Base-by-base conservation (phyloP, 1,140 invertebrate species). In the Gonatopus flavifemur region DNA sequence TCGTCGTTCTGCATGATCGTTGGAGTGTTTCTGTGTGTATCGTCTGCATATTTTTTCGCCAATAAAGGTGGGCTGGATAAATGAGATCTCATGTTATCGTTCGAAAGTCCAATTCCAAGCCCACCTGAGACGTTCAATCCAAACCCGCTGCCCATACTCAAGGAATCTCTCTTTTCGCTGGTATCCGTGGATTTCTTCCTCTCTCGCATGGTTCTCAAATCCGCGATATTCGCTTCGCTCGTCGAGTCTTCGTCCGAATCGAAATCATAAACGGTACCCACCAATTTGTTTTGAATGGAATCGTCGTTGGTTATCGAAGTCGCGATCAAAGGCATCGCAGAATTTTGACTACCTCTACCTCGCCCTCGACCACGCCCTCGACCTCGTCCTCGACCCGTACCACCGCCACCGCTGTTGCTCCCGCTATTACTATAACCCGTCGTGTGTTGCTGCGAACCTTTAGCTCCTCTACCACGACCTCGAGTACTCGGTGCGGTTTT, bases 241-340 rank as follows among this genome's bases (percentile, higher is more conserved):
- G 88, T 84, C 3, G 82, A 80, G 57, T 93, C 91, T 57, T 93
- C 91, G 53, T 93, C 88, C 48, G 89, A 90, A 67, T 93, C 88
- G 57, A 91, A 85, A 64, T 91, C 89, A 55, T 93, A 94, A 1
- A 93, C 91, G 1, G 91, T 93, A 2, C 91, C 91, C 3, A 87
- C 85, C 19, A 94, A 78, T 71, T 90, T 90, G 62, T 85, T 89
- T 43, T 86, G 84, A 32, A 88, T 88, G 0, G 81, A 82, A 37
- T 83, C 78, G 57, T 81, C 66, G 33, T 72, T 66, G 37, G 76
- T 65, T 18, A 77, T 69, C 35, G 48, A 60, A 74, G 62, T 72
- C 1, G 59, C 55, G 32, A 55, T 48, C 16, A 62, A 20, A 4
- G 64, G 45, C 63, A 78, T 15, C 57, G 73, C 41, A 62, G 67